These are phyloP conservation scores for Phainopepla nitens DNA, from an alignment of 2,113 vertebrate species.

Conservation along the genomic window DNA sequence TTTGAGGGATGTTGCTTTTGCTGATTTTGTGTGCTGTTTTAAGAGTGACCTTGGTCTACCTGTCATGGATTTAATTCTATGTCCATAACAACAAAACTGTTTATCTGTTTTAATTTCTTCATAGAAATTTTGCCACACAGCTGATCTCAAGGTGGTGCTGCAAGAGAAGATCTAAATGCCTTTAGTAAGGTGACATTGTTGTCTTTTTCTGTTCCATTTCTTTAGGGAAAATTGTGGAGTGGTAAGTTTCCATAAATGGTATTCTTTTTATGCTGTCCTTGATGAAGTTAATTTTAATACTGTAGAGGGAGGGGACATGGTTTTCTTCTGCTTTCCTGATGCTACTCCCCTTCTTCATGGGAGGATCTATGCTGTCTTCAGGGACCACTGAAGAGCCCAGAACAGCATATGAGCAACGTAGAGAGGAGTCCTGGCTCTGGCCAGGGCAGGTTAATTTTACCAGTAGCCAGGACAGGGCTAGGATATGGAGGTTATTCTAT, in stretches of 20 bases:
- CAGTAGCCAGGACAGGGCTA: not conserved
- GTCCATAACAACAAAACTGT: not conserved
- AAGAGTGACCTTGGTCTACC: not conserved
- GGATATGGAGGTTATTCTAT: not conserved
- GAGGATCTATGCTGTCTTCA: not conserved
- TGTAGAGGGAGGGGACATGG: not conserved
- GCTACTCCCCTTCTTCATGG: not conserved
- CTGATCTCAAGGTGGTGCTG: not conserved
- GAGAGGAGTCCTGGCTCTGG: rapidly evolving
- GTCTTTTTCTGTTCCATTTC: not conserved
- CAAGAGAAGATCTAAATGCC: not conserved
- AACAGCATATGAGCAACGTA: not conserved
- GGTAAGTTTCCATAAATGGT: not conserved
- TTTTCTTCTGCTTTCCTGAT: not conserved
- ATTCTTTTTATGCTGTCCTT: not conserved
- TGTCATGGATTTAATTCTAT: not conserved
- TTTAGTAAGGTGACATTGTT: not conserved
- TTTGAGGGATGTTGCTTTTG: not conserved
- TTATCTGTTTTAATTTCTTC: not conserved
- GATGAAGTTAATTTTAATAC: not conserved
- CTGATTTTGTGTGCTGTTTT: not conserved
- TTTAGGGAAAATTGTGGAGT: not conserved
- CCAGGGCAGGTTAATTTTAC: not conserved
- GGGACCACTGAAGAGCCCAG: not conserved
- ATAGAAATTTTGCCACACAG: not conserved